Evolutionary conservation across 2,888 invertebrate species (phyloP), one percentile per base, ranked within the genome.

Genomic region (Athetis lepigone): DNA sequence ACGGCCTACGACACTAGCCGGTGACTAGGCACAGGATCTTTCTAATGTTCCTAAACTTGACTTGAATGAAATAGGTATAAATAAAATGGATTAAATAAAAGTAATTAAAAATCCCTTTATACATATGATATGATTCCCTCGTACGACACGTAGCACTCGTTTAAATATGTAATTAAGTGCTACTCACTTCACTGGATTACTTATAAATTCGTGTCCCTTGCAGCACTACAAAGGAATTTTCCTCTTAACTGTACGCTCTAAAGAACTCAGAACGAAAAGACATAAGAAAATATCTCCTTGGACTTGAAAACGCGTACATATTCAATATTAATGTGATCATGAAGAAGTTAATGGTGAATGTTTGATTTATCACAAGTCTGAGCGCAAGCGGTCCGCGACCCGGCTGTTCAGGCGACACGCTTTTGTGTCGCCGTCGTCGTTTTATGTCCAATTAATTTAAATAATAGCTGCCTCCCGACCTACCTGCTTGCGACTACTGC

Each of bases 401-500:
- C 84, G 85, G 82, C 85, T 87, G 83, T 83, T 84, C 82, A 80
- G 82, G 83, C 90, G 90, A 90, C 90, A 90, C 88, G 89, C 86
- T 90, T 83, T 85, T 85, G 84, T 87, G 85, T 88, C 85, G 83
- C 82, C 84, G 82, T 89, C 85, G 87, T 90, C 90, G 90, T 92
- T 93, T 92, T 90, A 91, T 89, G 90, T 92, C 91, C 92, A 93
- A 93, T 93, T 93, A 92, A 93, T 93, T 93, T 93, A 92, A 93
- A 93, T 93, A 92, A 93, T 92, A 90, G 92, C 92, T 83, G 87
- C 89, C 88, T 88, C 86, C 85, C 89, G 86, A 87, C 89, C 90
- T 92, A 91, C 92, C 92, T 92, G 91, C 90, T 89, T 92, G 91
- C 83, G 85, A 84, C 84, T 83, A 83, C 84, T 81, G 77, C 83